Base-by-base conservation (phyloP, 1,140 invertebrate species). In the Aphelinus certus region DNA sequence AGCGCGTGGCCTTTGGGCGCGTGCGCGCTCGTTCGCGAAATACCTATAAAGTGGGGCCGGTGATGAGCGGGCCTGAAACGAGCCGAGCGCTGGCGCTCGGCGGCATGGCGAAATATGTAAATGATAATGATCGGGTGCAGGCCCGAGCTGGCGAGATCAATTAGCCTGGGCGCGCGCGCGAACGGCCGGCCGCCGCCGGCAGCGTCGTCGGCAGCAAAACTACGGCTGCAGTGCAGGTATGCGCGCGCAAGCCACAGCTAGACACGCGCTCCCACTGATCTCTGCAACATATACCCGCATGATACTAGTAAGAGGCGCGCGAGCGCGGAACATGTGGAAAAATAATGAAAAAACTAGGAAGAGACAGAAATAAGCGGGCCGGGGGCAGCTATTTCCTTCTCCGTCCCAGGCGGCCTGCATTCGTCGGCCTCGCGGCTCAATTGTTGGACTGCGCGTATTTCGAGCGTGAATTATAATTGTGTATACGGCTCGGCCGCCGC, bases 91-190 rank as follows among this genome's bases (percentile, higher is more conserved):
- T 56, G 48, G 73, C 71, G 64, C 62, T 76, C 26, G 74, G 73
- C 75, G 79, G 73, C 81, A 81, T 82, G 81, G 78, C 79, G 78
- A 75, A 78, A 71, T 82, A 87, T 86, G 84, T 80, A 83, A 86
- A 87, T 86, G 76, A 77, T 82, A 85, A 87, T 87, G 78, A 84
- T 86, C 80, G 84, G 81, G 85, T 86, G 86, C 84, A 86, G 86
- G 84, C 84, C 48, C n/a, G 79, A 83, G 80, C 81, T 83, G 79
- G 84, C 86, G 86, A 87, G 85, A 87, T 87, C 84, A 86, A 86
- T 87, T 87, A 87, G 83, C 76, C 83, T 80, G 83, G 81, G 82
- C 81, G 79, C 76, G 79, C 81, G 26, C 26, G 26, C 26, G 26
- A 26, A 26, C 26, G 26, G 26, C 26, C 26, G 26, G 26, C 26